phyloP scores from a whole-genome alignment of 2,113 vertebrate species.

The Xiphorhynchus elegans region DNA sequence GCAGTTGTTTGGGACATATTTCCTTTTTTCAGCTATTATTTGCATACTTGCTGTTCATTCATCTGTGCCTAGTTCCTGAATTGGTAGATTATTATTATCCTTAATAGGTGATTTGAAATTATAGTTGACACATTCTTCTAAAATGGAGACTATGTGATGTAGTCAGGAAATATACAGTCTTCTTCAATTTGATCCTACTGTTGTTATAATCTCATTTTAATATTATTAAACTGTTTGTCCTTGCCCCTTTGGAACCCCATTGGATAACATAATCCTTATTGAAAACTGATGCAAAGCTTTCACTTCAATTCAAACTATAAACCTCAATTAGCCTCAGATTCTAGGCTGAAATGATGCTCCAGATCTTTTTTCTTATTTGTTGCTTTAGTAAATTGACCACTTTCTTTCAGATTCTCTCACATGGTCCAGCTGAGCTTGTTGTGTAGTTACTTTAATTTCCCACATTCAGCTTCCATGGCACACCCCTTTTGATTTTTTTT shows the following conservation, averaged over 20 bases:
- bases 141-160: not conserved
- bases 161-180: accelerated
- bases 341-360: not conserved
- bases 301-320: not conserved
- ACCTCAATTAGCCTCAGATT: not conserved
- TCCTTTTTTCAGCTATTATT: not conserved
- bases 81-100: not conserved
- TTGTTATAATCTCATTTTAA: not conserved
- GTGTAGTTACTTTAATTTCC: not conserved
- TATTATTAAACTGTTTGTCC: not conserved
- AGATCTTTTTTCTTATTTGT: not conserved
- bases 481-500: accelerated
- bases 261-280: not conserved
- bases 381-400: not conserved
- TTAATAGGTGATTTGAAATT: not conserved
- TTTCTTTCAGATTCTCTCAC: not conserved
- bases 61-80: not conserved
- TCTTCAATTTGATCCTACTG: not conserved
- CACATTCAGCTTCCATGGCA: not conserved
- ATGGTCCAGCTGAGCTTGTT: not conserved
- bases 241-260: accelerated
- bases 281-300: not conserved
- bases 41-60: not conserved
- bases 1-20: not conserved
- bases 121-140: not conserved